Percentiles rank a stretch among this genome's conserved stretches.
Conservation (phyloP, 2,113 vertebrate genomes). For the Lucifuga dentata region DNA sequence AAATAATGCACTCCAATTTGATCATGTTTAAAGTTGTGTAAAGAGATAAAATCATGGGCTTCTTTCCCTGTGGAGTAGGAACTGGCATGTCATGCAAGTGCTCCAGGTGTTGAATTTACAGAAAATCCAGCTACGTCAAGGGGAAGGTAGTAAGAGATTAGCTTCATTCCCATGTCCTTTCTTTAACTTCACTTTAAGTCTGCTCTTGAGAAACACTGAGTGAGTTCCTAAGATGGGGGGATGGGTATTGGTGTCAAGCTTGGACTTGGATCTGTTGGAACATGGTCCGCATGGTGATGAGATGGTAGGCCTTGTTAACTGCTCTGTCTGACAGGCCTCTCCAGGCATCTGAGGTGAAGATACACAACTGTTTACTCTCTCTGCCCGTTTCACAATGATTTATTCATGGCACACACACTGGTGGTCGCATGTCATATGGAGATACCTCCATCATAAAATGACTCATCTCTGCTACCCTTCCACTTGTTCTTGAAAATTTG, state of each 20-base stretch:
- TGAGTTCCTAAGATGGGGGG: conserved; percentile 36
- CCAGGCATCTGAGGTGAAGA: conserved; percentile 73
- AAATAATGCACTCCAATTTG: conserved; percentile 7
- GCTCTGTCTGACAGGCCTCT: conserved; percentile 76
- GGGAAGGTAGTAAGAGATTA: conserved; percentile 65
- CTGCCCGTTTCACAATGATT: conserved; percentile 74
- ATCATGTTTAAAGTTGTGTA: conserved; percentile 41
- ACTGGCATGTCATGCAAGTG: conserved; percentile 58
- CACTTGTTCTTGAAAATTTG: conserved; percentile 37
- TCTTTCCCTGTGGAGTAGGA: conserved; percentile 43
- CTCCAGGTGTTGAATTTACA: conserved; percentile 57
- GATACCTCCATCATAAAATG: conserved; percentile 76
- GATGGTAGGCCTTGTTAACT: conserved; percentile 74
- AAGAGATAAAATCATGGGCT: conserved; percentile 46
- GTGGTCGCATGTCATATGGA: conserved; percentile 78
- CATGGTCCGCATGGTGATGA: conserved; percentile 68
- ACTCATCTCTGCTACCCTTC: conserved; percentile 54
- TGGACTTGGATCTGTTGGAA: conserved; percentile 69
- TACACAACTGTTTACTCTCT: conserved; percentile 77
- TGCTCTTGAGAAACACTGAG: conserved; percentile 51
- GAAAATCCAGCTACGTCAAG: conserved; percentile 53
- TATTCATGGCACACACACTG: conserved; percentile 79
- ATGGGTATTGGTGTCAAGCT: conserved; percentile 62
- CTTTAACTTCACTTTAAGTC: conserved; percentile 57
- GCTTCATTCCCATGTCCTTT: conserved; percentile 23